Conservation (phyloP, 2,888 invertebrate genomes). For the Drosophila macrospina region DNA sequence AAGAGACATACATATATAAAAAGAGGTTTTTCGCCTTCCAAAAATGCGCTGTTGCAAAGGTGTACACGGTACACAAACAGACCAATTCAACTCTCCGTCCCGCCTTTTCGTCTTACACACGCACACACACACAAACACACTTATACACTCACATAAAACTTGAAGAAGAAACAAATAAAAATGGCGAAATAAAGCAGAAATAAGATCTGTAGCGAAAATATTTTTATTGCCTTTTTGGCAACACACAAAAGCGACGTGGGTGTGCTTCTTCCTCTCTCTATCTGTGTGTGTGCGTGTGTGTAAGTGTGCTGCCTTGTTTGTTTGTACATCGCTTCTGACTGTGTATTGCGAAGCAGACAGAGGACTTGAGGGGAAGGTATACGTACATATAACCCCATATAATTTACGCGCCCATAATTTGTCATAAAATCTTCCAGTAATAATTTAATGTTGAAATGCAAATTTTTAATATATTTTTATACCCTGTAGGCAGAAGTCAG, state of each 20-base stretch:
- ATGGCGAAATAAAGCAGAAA: slow-evolving; percentile 79
- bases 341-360: background rate
- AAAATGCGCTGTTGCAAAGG: slow-evolving; percentile 35
- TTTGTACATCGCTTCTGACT: slow-evolving; percentile 48
- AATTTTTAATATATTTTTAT: slow-evolving; percentile 77
- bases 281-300: slow-evolving; percentile 24
- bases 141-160: slow-evolving; percentile 43
- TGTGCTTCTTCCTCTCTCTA: slow-evolving; percentile 4
- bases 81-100: slow-evolving; percentile 30
- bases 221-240: slow-evolving; percentile 80
- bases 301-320: slow-evolving; percentile 30
- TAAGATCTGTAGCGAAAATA: slow-evolving; percentile 80
- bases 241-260: slow-evolving; percentile 54
- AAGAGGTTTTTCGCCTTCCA: slow-evolving; percentile 70
- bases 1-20: slow-evolving; percentile 62
- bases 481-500: slow-evolving; percentile 29
- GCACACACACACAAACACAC: slow-evolving; percentile 21
- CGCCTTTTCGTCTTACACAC: background rate
- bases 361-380: slow-evolving; percentile 1
- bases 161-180: slow-evolving; percentile 76
- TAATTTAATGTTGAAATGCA: slow-evolving; percentile 81
- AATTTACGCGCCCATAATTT: slow-evolving; percentile 84
- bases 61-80: slow-evolving; percentile 55
- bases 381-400: slow-evolving; percentile 67
- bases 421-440: slow-evolving; percentile 82